A percentile compares a stretch with the other conserved stretches of the same genome.
These are phyloP conservation scores for Lomographa bimaculata DNA, from an alignment of 2,888 invertebrate genomes.

Conservation along the genomic window DNA sequence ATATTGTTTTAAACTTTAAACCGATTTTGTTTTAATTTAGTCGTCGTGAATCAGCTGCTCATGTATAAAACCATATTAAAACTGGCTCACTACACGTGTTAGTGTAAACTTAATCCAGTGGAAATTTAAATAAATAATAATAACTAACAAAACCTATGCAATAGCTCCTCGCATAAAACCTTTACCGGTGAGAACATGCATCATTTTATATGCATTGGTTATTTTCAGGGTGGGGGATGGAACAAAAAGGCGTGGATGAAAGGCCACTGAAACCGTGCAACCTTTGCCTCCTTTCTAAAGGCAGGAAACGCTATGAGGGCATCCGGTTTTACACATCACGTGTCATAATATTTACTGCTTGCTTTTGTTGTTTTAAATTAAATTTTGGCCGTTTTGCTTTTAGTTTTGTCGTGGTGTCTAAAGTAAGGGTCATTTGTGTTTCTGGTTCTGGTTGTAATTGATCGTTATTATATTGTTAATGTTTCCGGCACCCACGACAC, in stretches of 20 bases:
- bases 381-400: background rate
- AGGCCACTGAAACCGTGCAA: slow-evolving; percentile 31
- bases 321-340: slow-evolving; percentile 7
- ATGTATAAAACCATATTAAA: no score
- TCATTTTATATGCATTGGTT: slow-evolving; percentile 72
- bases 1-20: no score
- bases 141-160: background rate
- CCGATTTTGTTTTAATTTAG: no score
- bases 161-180: slow-evolving; percentile 18
- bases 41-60: no score
- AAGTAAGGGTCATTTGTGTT: no score
- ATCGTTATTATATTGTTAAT: no score
- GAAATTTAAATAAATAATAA: no score
- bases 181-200: slow-evolving; percentile 57
- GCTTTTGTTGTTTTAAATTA: background rate
- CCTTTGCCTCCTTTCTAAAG: slow-evolving; percentile 27
- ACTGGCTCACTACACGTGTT: no score
- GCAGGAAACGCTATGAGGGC: slow-evolving; percentile 18
- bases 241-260: slow-evolving; percentile 50
- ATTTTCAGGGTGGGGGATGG: slow-evolving; percentile 46
- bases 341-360: background rate
- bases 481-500: no score
- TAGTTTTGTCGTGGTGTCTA: slow-evolving; percentile 3
- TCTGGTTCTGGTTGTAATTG: no score
- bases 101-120: no score